Percentiles rank a stretch among this genome's conserved stretches.
phyloP scores from a whole-genome alignment of 2,888 invertebrate genomes.

The Scaptomyza tumidula region DNA sequence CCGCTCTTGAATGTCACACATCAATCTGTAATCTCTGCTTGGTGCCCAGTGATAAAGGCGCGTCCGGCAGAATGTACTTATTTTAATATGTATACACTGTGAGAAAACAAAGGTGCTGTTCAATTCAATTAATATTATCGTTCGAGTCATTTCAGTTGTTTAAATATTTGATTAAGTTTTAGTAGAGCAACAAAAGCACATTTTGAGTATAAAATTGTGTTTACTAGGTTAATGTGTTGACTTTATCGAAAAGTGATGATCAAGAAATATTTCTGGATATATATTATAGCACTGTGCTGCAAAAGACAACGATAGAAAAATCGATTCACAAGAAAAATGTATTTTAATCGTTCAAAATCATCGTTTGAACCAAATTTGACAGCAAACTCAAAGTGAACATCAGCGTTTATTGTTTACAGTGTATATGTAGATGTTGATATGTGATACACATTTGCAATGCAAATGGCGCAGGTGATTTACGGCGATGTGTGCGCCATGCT shows the following conservation, averaged over 20 bases:
- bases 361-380: too few species aligned
- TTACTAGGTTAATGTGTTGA: too few species aligned
- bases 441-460: conserved; percentile 62
- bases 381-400: background rate
- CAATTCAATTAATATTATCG: background rate
- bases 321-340: too few species aligned
- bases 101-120: background rate
- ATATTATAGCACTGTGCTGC: too few species aligned
- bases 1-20: conserved; percentile 43
- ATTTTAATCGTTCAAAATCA: too few species aligned
- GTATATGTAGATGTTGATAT: background rate
- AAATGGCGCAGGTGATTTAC: conserved; percentile 67
- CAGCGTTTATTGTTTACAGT: background rate
- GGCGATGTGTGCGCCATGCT: conserved; percentile 62
- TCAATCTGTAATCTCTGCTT: conserved; percentile 32
- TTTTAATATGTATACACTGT: conserved; percentile 6
- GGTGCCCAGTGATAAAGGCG: conserved; percentile 49
- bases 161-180: too few species aligned
- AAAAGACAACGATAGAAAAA: too few species aligned
- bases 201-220: too few species aligned
- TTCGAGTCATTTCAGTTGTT: too few species aligned
- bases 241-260: too few species aligned
- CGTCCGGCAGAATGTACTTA: conserved; percentile 35
- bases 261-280: too few species aligned
- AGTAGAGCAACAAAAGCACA: too few species aligned